phyloP scores from a whole-genome alignment of 2,888 invertebrate genomes.

The Drosophila ustulata region DNA sequence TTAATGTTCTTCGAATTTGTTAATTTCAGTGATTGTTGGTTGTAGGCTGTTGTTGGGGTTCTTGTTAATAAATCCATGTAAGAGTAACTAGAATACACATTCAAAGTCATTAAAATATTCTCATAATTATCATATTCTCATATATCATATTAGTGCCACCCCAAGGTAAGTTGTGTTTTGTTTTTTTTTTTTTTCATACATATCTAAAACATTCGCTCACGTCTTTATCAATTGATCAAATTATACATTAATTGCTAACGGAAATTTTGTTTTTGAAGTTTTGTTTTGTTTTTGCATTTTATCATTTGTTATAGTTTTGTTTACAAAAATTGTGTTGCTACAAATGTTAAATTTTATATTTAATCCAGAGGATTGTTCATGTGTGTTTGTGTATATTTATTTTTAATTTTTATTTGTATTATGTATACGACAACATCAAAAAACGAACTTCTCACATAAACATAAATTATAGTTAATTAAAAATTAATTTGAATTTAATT shows the following conservation, averaged over 20 bases:
- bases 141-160: slow-evolving; percentile 29
- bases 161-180: slow-evolving; percentile 20
- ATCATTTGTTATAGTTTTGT: slow-evolving; percentile 35
- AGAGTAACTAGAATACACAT: slow-evolving; percentile 51
- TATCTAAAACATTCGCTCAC: slow-evolving; percentile 32
- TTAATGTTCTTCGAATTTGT: slow-evolving; percentile 18
- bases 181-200: slow-evolving; percentile 18
- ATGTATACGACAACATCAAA: slow-evolving; percentile 50
- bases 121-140: slow-evolving; percentile 34
- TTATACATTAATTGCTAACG: slow-evolving; percentile 51
- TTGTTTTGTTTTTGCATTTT: slow-evolving; percentile 12
- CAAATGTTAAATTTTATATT: slow-evolving; percentile 48
- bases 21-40: slow-evolving; percentile 23
- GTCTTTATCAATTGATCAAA: slow-evolving; percentile 38
- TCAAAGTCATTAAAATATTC: slow-evolving; percentile 21
- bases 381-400: slow-evolving; percentile 29
- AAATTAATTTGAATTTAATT: slow-evolving; percentile 72
- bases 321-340: slow-evolving; percentile 66
- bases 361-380: slow-evolving; percentile 39
- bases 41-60: slow-evolving; percentile 5
- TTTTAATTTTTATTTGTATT: slow-evolving; percentile 27
- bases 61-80: slow-evolving; percentile 51
- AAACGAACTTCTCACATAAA: slow-evolving; percentile 56
- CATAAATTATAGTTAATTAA: slow-evolving; percentile 73
- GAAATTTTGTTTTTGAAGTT: slow-evolving; percentile 29